Base-by-base conservation (phyloP, 2,797 vertebrate genomes). In the Poeciliopsis presidionis region DNA sequence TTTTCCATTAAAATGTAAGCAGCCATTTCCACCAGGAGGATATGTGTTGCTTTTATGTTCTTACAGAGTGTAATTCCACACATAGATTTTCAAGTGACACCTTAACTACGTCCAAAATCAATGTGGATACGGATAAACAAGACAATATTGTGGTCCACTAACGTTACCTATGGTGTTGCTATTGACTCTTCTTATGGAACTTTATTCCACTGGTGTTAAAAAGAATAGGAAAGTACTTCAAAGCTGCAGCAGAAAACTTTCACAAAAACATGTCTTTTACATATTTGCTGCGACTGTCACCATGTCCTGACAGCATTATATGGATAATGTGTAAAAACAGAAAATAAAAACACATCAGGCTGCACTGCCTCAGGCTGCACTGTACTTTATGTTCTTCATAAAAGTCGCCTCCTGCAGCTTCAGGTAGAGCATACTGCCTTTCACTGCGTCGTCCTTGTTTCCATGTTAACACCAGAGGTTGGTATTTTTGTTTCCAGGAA, bases 401-500 rank as follows among this genome's bases (percentile, higher is more conserved):
- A 51, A 22, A 22, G 49, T 51, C 8, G 2, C 20, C 20, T 51
- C 22, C 49, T 22, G 49, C 49, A 22, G 49, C 49, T 51, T 7
- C 22, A 8, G 16, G 18, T 69, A 28, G 70, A 81, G 18, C 75
- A 78, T 55, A 55, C 73, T 33, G 84, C 67, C 72, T 83, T 82
- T 81, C 30, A 78, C 28, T 73, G 57, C 74, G 83, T 90, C 85
- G 84, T 79, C 87, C 86, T 91, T 88, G 84, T 77, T 76, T 73
- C 81, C 0, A 53, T 81, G 84, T 88, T 84, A 88, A 88, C 84
- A 83, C 55, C 57, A 46, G 18, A 77, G 36, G 13, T 4, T 87
- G 85, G 69, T 80, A 90, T 93, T 94, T 88, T 83, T 36, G 84
- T 53, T 80, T 74, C 39, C 36, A 53, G 65, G 81, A 76, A 81